Base-by-base conservation (phyloP, 2,888 invertebrate species). In the Gasteruption jaculator region DNA sequence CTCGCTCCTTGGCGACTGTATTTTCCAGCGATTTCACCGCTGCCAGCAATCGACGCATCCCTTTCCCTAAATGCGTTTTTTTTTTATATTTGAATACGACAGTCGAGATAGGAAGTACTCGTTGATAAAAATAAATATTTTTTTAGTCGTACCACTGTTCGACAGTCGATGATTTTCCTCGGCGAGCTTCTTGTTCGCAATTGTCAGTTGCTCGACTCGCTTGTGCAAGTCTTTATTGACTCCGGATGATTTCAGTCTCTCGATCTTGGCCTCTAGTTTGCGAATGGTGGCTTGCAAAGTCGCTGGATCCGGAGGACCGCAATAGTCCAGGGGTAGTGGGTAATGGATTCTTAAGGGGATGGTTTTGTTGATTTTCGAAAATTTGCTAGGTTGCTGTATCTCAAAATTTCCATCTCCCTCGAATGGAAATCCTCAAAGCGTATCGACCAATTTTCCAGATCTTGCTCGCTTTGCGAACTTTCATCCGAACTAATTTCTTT, bases 241-340 rank as follows among this genome's bases (percentile, higher is more conserved):
- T n/a, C 48, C 44, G 19, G 48, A 45, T 2, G 56, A 53, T 38
- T 70, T 68, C 2, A 73, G 53, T 52, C 62, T 66, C 20, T 60
- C 57, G 15, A 76, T 62, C 61, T 77, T 76, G 5, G 65, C 52
- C 53, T 75, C 74, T 24, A 77, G 57, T 54, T 69, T 68, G 38
- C 69, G 61, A 33, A 77, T 76, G 2, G 73, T 76, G 2, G 68
- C 65, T 65, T 76, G 76, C 29, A 77, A 61, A 45, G 75, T 60
- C 32, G 61, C 46, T 11, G 76, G 73, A 63, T 76, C 74, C 11
- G 77, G 77, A 20, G 73, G 71, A 16, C 76, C 77, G 50, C 73
- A 74, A 53, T 77, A 77, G 51, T 76, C 76, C 54, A 77, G 49
- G 6, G 76, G 74, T 43, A 78, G 58, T 14, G 76, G 77, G 60